These are phyloP conservation scores for Syngnathoides biaculeatus DNA, from an alignment of 2,113 vertebrate species.

Conservation along the genomic window DNA sequence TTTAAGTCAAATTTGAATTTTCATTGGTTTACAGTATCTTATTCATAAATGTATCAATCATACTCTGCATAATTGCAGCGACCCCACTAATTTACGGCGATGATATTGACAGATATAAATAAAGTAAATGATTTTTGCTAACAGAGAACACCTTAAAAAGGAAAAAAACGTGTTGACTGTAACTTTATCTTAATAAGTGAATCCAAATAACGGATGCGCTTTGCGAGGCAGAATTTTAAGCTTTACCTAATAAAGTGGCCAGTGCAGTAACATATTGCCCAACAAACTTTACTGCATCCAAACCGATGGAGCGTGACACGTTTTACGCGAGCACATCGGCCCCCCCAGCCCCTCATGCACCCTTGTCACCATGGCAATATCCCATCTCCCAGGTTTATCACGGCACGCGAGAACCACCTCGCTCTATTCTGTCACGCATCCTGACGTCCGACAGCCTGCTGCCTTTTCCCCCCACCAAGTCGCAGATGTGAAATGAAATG, in stretches of 20 bases:
- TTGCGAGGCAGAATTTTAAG: not conserved
- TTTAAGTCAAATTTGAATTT: too few relatives aligned
- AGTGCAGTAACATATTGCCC: not conserved
- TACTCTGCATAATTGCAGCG: too few relatives aligned
- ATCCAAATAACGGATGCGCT: not conserved
- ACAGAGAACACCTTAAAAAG: not conserved
- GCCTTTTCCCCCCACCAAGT: not conserved
- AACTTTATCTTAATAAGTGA: not conserved
- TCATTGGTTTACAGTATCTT: too few relatives aligned
- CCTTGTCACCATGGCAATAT: constrained; percentile 29
- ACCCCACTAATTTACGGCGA: too few relatives aligned
- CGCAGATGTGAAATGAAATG: not conserved
- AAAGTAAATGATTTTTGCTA: not conserved
- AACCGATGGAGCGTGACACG: not conserved
- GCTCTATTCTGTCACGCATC: constrained; percentile 29
- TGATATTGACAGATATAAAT: too few relatives aligned
- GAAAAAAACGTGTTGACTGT: too few relatives aligned
- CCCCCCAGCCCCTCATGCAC: not conserved
- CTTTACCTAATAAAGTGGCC: not conserved
- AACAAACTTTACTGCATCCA: not conserved
- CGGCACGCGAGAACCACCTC: constrained; percentile 33
- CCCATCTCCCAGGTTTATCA: constrained; percentile 10
- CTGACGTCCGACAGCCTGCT: not conserved
- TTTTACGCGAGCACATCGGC: not conserved
- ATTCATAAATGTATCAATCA: too few relatives aligned